These are phyloP conservation scores for Anser cygnoides DNA, from an alignment of 2,113 vertebrate species.

Conservation along the genomic window DNA sequence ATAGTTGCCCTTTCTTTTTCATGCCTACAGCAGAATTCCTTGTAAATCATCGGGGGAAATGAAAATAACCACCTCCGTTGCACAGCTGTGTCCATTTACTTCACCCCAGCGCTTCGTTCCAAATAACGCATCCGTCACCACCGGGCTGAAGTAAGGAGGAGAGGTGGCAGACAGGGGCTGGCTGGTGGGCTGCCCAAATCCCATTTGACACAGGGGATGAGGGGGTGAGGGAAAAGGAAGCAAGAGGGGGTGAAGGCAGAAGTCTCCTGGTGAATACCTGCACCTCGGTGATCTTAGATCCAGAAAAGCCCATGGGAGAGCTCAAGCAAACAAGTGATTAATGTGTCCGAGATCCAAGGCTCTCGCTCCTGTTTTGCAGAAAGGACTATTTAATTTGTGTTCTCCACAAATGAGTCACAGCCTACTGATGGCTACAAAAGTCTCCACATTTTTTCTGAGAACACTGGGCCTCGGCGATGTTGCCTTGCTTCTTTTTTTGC, in stretches of 20 bases:
- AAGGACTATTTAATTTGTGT: neutral
- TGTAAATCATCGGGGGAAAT: neutral
- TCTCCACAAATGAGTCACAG: neutral
- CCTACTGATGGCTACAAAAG: neutral
- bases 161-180: neutral
- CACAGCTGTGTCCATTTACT: neutral
- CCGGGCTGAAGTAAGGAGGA: neutral
- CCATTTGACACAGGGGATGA: neutral
- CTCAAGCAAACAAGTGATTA: neutral
- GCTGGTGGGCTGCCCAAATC: neutral
- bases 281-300: neutral
- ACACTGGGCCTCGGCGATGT: neutral
- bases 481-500: rapidly evolving
- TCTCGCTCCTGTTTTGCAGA: neutral
- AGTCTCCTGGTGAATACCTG: neutral
- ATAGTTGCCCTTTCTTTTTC: neutral
- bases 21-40: neutral
- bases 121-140: neutral
- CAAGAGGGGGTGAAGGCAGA: neutral
- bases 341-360: neutral
- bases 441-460: neutral
- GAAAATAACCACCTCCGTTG: neutral
- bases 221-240: neutral
- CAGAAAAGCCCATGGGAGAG: neutral
- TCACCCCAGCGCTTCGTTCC: rapidly evolving